These are phyloP conservation scores for Triplophysa rosa DNA, from an alignment of 2,113 vertebrate species.

Conservation along the genomic window DNA sequence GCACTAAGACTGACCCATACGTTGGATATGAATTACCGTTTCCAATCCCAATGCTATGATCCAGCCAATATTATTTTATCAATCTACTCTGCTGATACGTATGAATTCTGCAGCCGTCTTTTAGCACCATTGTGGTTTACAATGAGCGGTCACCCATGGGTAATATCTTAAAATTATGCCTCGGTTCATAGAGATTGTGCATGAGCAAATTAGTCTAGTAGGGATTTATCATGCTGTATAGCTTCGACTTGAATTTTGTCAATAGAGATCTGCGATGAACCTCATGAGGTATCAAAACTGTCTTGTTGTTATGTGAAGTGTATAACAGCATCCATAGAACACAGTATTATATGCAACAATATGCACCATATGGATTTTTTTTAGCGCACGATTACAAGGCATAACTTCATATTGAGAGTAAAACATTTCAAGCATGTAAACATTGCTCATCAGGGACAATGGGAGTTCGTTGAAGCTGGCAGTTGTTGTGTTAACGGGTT, in stretches of 20 bases:
- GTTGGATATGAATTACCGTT: not conserved
- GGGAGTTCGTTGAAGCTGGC: not conserved
- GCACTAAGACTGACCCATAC: not conserved
- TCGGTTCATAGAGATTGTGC: not conserved
- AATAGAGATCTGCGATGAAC: not conserved
- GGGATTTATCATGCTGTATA: conserved; percentile 14
- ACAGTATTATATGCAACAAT: not conserved
- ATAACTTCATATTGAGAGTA: not conserved
- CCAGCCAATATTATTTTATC: not conserved
- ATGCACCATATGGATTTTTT: not conserved
- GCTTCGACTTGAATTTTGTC: conserved; percentile 2
- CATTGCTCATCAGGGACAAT: conserved; percentile 14
- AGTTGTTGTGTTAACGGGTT: conserved; percentile 4
- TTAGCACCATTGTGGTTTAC: conserved; percentile 10
- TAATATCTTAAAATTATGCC: conserved; percentile 2
- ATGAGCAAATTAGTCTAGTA: conserved; percentile 26
- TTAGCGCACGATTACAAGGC: not conserved
- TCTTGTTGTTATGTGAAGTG: not conserved
- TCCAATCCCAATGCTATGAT: not conserved
- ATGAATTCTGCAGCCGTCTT: not conserved
- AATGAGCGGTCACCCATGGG: conserved; percentile 7
- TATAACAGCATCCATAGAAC: not conserved
- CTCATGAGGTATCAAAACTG: too few relatives aligned
- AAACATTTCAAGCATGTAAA: conserved; percentile 20
- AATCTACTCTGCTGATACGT: not conserved